Percentiles rank a stretch among this genome's conserved stretches.
Evolutionary conservation across 30 jellyfish, hydroid and myxozoan species (phyloP).

Genomic region (Aurelia sp.): DNA sequence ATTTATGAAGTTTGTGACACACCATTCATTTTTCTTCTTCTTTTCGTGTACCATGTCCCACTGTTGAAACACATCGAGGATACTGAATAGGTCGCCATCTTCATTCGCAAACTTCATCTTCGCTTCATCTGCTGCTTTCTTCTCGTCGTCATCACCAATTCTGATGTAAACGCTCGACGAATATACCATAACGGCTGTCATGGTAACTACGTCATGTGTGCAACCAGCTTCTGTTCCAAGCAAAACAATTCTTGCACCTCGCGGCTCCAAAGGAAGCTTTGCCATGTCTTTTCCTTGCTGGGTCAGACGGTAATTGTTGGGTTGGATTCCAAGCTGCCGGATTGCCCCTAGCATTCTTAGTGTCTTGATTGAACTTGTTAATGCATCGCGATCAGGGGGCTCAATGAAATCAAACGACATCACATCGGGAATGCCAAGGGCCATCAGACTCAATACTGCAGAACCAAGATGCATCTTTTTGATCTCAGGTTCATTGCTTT

Average conservation of each 20-base stretch:
- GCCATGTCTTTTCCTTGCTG: slow-evolving; percentile 58
- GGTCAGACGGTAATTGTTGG: slow-evolving; percentile 26
- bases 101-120: slow-evolving; percentile 54
- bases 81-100: slow-evolving; percentile 61
- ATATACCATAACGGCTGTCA: slow-evolving; percentile 61
- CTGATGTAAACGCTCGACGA: slow-evolving; percentile 73
- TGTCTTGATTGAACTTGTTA: slow-evolving; percentile 12
- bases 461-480: slow-evolving; percentile 61
- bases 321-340: not conserved
- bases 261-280: slow-evolving; percentile 62
- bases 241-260: slow-evolving; percentile 53
- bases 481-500: slow-evolving; percentile 65
- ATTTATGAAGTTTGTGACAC: slow-evolving; percentile 41
- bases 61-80: slow-evolving; percentile 57
- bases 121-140: slow-evolving; percentile 53
- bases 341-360: slow-evolving; percentile 64
- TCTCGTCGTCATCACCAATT: slow-evolving; percentile 64
- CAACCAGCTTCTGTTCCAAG: slow-evolving; percentile 59
- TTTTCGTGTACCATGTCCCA: slow-evolving; percentile 31
- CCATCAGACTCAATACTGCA: slow-evolving; percentile 52
- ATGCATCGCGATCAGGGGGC: slow-evolving; percentile 52
- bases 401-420: slow-evolving; percentile 57
- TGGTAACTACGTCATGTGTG: slow-evolving; percentile 10
- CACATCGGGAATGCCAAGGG: slow-evolving; percentile 68
- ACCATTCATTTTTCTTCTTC: slow-evolving; percentile 51